Evolutionary conservation across 2,113 vertebrate species (phyloP), one percentile per base, ranked within the genome.

Genomic region (Rhinogobius similis): DNA sequence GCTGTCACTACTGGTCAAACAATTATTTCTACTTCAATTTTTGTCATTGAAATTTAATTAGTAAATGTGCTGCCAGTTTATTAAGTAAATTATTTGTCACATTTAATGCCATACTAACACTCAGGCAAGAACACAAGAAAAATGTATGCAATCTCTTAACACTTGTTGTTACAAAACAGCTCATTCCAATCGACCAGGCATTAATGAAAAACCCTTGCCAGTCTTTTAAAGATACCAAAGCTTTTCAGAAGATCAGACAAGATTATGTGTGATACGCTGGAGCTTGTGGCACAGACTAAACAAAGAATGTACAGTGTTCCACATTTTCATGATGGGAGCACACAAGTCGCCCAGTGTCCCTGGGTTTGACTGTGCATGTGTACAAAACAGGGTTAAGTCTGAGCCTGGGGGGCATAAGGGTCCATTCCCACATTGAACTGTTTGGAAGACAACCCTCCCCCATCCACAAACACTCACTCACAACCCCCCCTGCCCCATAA

Each of bases 391-490:
- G 77, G 75, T 67, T 86, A 68, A 69, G 52, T 32, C 72, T 55
- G 58, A 79, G 81, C 68, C 73, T 44, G 61, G 64, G 77, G 66
- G 58, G 36, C 20, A 69, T 58, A 52, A 75, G 75, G 81, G 82
- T 82, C 66, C 67, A 75, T 83, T 88, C 77, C 73, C 84, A 82
- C 81, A 83, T 77, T 84, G 80, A 41, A 80, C 71, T 67, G 80
- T 85, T 74, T 44, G 76, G 44, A 74, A 86, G 53, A 66, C 27
- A 59, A 77, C 77, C 83, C 69, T 82, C 86, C 55, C 84, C 87
- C 84, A 83, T 36, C 62, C 23, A 24, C 65, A 65, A 67, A 78
- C 84, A 74, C 73, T 66, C 71, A 74, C 2, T 9, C 72, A 72
- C 44, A 53, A n/a, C 21, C 65, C 69, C n/a, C 87, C 72, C 68